Percentiles rank a stretch among this genome's conserved stretches.
Evolutionary conservation across 2,113 vertebrate species (phyloP).

Genomic region (Madoqua kirkii): DNA sequence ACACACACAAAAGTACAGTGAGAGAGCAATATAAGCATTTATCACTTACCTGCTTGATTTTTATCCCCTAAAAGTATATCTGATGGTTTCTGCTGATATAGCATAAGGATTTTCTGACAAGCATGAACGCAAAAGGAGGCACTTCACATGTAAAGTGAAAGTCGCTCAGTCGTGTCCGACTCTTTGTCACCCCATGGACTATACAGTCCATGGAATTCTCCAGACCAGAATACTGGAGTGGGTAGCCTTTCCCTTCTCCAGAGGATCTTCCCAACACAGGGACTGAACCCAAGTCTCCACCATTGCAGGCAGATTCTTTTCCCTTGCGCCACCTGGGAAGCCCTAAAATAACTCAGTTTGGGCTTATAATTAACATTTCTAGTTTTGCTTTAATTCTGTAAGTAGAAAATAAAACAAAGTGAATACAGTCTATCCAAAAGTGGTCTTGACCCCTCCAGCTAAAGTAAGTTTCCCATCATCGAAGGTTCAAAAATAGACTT

Average conservation of each 20-base stretch:
- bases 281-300: neutral
- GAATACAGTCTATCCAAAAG: neutral
- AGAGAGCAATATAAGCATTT: neutral
- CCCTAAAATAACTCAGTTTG: neutral
- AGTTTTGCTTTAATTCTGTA: slow-evolving; percentile 3
- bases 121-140: neutral
- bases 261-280: neutral
- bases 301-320: neutral
- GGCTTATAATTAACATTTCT: neutral
- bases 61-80: neutral
- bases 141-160: neutral
- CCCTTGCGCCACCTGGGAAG: neutral
- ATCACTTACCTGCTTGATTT: neutral
- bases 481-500: slow-evolving; percentile 40
- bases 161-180: neutral
- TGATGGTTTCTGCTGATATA: neutral
- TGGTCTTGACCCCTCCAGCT: neutral
- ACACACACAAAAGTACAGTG: neutral
- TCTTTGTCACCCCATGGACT: neutral
- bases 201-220: neutral
- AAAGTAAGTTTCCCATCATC: neutral
- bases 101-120: neutral
- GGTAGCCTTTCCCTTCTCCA: neutral
- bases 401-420: slow-evolving; percentile 5
- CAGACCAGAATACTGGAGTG: neutral